Percentiles rank a stretch among this genome's conserved stretches.
Conservation (phyloP, 2,113 vertebrate genomes). For the Micronisus gabar region DNA sequence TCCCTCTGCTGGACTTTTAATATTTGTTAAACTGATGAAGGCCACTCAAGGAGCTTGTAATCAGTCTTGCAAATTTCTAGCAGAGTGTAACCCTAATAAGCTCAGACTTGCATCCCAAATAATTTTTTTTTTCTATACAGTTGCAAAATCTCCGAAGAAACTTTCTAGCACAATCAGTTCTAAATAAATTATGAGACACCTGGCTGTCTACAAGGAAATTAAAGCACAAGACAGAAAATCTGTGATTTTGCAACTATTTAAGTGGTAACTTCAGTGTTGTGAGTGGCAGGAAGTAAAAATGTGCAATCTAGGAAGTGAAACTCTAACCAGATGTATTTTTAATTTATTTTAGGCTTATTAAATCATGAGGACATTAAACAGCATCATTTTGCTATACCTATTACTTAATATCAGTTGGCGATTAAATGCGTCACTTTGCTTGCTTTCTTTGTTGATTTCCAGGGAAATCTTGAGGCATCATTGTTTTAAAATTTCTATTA, state of each 20-base stretch:
- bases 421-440: neutral
- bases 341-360: neutral
- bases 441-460: neutral
- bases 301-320: neutral
- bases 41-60: neutral
- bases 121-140: neutral
- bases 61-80: slow-evolving; percentile 6
- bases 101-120: neutral
- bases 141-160: slow-evolving; percentile 7
- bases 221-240: neutral
- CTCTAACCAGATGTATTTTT: neutral
- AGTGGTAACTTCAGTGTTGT: neutral
- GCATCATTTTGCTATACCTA: neutral
- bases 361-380: neutral
- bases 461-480: neutral
- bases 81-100: neutral
- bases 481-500: neutral
- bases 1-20: neutral
- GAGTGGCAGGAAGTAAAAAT: neutral
- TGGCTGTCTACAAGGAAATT: neutral
- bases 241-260: neutral
- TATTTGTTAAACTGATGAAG: slow-evolving; percentile 16
- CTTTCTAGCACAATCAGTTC: neutral
- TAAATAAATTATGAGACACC: neutral
- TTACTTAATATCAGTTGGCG: neutral